Evolutionary conservation across 2,888 invertebrate species (phyloP).

Genomic region (Hypolimnas misippus): DNA sequence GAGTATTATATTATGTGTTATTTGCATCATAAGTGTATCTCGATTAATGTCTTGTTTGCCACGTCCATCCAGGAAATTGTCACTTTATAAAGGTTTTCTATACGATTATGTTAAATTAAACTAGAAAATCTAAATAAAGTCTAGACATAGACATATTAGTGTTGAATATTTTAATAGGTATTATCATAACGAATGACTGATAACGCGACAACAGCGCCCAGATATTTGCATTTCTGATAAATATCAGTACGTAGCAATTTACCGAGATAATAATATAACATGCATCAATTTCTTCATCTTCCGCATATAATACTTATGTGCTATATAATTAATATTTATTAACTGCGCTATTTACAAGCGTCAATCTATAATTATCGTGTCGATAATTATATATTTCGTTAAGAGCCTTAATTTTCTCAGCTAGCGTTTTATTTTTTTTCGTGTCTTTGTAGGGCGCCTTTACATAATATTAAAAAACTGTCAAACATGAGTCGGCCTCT

Average conservation of each 20-base stretch:
- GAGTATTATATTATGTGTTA: background rate
- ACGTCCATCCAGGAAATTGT: slow-evolving; percentile 16
- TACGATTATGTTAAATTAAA: slow-evolving; percentile 22
- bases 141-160: slow-evolving; percentile 22
- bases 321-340: background rate
- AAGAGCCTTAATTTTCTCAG: background rate
- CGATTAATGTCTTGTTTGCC: background rate
- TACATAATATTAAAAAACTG: no score
- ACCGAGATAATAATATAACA: background rate
- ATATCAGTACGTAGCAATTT: background rate
- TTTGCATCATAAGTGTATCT: background rate
- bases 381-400: slow-evolving; percentile 28
- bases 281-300: slow-evolving; percentile 31
- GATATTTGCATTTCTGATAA: slow-evolving; percentile 2
- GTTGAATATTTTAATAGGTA: slow-evolving; percentile 27
- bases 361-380: slow-evolving; percentile 12
- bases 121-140: slow-evolving; percentile 25
- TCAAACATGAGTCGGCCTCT: no score
- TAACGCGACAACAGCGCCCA: background rate
- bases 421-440: background rate
- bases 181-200: slow-evolving; percentile 28
- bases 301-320: slow-evolving; percentile 16
- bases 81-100: background rate
- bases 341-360: background rate
- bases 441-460: background rate